Evolutionary conservation across 2,113 vertebrate genomes (phyloP).

Genomic region (Odobenus rosmarus): DNA sequence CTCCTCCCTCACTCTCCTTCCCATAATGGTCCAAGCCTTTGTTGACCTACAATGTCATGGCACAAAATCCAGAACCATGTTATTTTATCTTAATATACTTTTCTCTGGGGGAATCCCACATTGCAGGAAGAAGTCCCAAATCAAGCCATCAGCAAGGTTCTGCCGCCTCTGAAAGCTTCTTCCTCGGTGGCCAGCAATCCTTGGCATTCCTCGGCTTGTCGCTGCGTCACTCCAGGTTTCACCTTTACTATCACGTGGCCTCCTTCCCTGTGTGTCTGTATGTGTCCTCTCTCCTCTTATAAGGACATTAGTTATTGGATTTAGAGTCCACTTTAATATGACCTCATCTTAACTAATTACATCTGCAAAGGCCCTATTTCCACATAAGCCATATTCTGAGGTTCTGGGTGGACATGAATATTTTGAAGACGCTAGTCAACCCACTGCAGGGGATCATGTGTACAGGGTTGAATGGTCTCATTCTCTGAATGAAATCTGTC

Average conservation of each 20-base stretch:
- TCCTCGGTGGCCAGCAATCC: neutral
- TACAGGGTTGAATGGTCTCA: neutral
- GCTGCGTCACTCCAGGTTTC: neutral
- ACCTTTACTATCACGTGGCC: neutral
- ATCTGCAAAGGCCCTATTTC: neutral
- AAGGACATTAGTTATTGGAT: neutral
- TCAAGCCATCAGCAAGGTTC: neutral
- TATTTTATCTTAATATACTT: neutral
- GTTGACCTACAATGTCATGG: no score
- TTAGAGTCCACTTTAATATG: neutral
- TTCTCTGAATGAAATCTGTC: neutral
- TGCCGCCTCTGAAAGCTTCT: neutral
- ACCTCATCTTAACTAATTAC: neutral
- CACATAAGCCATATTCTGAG: neutral
- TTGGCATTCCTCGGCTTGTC: neutral
- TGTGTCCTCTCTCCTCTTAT: neutral
- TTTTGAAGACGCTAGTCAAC: neutral
- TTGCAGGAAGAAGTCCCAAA: neutral
- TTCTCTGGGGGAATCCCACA: no score
- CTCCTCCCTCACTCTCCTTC: neutral
- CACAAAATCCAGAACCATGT: neutral
- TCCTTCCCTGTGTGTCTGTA: neutral
- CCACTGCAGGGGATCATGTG: neutral
- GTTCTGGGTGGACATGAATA: neutral
- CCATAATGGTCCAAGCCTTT: neutral